Conservation (phyloP, 2,113 vertebrate species). For the Glareola pratincola region DNA sequence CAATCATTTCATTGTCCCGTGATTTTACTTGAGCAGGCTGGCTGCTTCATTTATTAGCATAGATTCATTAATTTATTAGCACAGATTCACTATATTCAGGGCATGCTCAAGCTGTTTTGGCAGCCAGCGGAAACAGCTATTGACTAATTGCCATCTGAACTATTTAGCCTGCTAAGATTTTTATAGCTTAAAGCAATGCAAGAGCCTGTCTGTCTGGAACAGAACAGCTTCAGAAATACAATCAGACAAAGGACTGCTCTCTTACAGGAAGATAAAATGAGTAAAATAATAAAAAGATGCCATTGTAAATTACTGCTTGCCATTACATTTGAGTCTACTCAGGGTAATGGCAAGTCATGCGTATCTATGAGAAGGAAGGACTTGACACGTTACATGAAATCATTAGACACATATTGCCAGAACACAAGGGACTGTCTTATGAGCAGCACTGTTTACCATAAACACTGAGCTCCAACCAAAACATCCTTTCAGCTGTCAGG, state of each 20-base stretch:
- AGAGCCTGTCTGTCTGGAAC: neutral
- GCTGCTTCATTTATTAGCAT: neutral
- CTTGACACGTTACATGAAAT: neutral
- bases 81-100: neutral
- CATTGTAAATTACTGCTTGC: neutral
- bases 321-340: neutral
- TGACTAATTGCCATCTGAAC: neutral
- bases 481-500: neutral
- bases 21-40: neutral
- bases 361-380: neutral
- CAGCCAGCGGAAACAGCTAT: neutral
- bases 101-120: neutral
- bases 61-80: neutral
- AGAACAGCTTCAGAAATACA: neutral
- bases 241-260: neutral
- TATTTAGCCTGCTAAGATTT: neutral
- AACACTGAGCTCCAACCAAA: neutral
- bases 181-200: neutral
- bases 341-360: neutral
- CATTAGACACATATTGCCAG: accelerated
- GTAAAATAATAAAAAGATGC: neutral
- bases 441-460: neutral
- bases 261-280: neutral
- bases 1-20: neutral
- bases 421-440: neutral